phyloP scores from a whole-genome alignment of 2,888 invertebrate genomes.

The Plutella xylostella region DNA sequence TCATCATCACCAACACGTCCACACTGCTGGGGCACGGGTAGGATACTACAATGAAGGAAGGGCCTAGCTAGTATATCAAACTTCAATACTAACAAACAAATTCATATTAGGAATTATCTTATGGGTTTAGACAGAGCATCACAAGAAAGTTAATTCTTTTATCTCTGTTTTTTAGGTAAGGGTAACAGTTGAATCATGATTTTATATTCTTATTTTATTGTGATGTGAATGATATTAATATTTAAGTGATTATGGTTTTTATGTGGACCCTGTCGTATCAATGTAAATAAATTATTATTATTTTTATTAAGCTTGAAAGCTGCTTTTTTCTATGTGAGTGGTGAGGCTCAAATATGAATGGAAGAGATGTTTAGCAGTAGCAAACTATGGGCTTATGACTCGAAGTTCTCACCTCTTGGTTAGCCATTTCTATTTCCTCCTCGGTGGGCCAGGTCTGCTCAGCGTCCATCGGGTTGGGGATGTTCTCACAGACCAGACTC shows the following conservation, averaged over 20 bases:
- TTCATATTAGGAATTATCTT: too few relatives aligned
- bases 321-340: neutral
- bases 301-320: neutral
- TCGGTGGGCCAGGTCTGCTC: constrained; percentile 98
- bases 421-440: constrained; percentile 85
- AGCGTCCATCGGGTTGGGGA: constrained; percentile 91
- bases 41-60: too few relatives aligned
- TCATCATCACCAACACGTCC: too few relatives aligned
- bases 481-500: constrained; percentile 81
- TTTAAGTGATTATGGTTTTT: neutral
- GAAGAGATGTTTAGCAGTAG: neutral
- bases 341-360: neutral
- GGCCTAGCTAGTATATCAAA: too few relatives aligned
- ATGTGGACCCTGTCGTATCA: neutral
- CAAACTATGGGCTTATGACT: neutral
- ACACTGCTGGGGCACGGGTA: too few relatives aligned
- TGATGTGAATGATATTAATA: too few relatives aligned
- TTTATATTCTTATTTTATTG: too few relatives aligned
- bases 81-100: too few relatives aligned
- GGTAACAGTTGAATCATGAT: too few relatives aligned
- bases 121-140: too few relatives aligned
- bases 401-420: constrained; percentile 62
- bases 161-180: too few relatives aligned
- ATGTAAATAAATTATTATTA: neutral
- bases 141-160: too few relatives aligned